phyloP scores from a whole-genome alignment of 2,888 invertebrate species.

The Hipparchia semele region DNA sequence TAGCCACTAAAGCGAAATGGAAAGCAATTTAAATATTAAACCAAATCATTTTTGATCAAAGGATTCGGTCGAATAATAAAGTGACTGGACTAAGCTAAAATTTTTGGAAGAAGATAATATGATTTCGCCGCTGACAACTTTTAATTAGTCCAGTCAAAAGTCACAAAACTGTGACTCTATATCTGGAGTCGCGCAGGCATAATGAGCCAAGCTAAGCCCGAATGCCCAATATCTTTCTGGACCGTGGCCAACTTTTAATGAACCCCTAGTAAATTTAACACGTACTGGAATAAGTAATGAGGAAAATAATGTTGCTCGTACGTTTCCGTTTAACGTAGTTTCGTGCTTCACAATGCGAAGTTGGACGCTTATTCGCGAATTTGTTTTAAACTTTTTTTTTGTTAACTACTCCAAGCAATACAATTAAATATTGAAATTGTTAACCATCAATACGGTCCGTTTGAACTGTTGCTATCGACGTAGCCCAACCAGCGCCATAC shows the following conservation, averaged over 20 bases:
- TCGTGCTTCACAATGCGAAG: constrained; percentile 15
- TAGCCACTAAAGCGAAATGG: no score
- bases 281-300: constrained; percentile 61
- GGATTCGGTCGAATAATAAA: no score
- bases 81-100: no score
- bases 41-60: no score
- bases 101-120: constrained; percentile 1
- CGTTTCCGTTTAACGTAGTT: constrained; percentile 35
- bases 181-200: constrained; percentile 38
- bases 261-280: constrained; percentile 47
- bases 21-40: no score
- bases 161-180: constrained; percentile 38
- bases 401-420: neutral
- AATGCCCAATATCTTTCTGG: constrained; percentile 46
- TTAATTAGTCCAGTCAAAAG: constrained; percentile 50
- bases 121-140: constrained; percentile 46
- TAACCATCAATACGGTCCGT: neutral
- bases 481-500: neutral
- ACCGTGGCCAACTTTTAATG: constrained; percentile 47
- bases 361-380: constrained; percentile 19
- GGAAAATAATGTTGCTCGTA: constrained; percentile 50
- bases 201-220: constrained; percentile 43
- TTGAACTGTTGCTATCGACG: neutral
- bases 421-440: neutral
- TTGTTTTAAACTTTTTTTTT: constrained; percentile 19